phyloP scores from a whole-genome alignment of 2,797 vertebrate species.

The Argya squamiceps region DNA sequence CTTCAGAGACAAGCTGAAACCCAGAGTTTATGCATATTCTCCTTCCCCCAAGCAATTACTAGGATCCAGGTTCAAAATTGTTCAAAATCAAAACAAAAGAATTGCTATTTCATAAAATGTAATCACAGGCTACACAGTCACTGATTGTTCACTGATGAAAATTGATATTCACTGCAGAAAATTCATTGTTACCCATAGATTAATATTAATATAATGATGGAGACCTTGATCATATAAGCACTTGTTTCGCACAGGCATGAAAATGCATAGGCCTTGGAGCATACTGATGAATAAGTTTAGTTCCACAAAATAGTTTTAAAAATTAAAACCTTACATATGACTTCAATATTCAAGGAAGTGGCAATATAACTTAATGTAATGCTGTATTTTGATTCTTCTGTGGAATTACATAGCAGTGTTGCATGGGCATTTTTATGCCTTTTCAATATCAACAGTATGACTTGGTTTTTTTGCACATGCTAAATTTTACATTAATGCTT shows the following conservation, averaged over 20 bases:
- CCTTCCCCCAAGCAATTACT: background rate
- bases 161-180: constrained; percentile 23
- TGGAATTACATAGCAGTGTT: background rate
- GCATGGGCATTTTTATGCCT: background rate
- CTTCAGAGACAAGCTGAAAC: background rate
- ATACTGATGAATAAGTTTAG: background rate
- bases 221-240: constrained; percentile 1
- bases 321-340: background rate
- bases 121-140: background rate
- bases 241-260: background rate
- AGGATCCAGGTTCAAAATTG: constrained; percentile 7
- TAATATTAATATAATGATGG: constrained; percentile 8
- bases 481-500: background rate
- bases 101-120: constrained; percentile 35
- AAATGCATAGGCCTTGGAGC: background rate
- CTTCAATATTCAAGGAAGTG: background rate
- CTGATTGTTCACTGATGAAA: constrained; percentile 60
- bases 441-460: background rate
- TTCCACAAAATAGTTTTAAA: background rate
- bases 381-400: background rate
- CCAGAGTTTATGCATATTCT: background rate
- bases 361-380: background rate
- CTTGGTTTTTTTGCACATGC: background rate
- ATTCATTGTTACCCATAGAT: background rate
- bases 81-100: constrained; percentile 38